Base-by-base conservation (phyloP, 2,888 invertebrate genomes). In the Vanessa cardui region DNA sequence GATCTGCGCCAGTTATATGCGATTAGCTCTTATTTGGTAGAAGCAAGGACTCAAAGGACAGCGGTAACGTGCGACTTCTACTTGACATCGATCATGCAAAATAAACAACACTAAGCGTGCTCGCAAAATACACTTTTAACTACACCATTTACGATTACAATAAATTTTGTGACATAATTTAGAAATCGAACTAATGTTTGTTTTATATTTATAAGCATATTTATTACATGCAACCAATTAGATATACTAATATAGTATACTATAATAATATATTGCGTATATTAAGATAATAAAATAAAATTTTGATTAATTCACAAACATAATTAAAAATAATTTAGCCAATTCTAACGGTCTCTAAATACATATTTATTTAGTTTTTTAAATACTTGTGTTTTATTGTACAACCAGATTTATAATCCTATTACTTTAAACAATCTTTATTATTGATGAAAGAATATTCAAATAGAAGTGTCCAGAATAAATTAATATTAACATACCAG, bases 1-100 rank as follows among this genome's bases (percentile, higher is more conserved):
- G 69, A 96, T 96, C 94, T 94, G 86, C 72, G 75, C 72, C 65
- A 67, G 79, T 80, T 83, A 80, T 77, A 76, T 78, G 79, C 78
- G 79, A 80, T 84, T 77, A 84, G 82, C 77, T 80, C 83, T 83
- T 80, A 81, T 79, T 76, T 76, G 74, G 64, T 74, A 68, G 71
- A 72, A 33, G 15, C 68, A 71, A 52, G 65, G 73, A 46, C 49
- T 8, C 16, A 49, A 58, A 8, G 26, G 46, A 26, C 66, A 56
- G 58, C 68, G 66, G 46, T 33, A 59, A 33, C 56, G 26, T 54
- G 54, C 49, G 54, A 62, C 58, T 63, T 63, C 62, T 50, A 66
- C 47, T 52, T 31, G 15, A 64, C 56, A 66, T 66, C 39, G 56
- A 56, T 54, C 66, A 70, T 56, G 68, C 62, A 47, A 15, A 16